These are phyloP conservation scores for Mesitornis unicolor DNA, from an alignment of 2,113 vertebrate species.

Conservation along the genomic window DNA sequence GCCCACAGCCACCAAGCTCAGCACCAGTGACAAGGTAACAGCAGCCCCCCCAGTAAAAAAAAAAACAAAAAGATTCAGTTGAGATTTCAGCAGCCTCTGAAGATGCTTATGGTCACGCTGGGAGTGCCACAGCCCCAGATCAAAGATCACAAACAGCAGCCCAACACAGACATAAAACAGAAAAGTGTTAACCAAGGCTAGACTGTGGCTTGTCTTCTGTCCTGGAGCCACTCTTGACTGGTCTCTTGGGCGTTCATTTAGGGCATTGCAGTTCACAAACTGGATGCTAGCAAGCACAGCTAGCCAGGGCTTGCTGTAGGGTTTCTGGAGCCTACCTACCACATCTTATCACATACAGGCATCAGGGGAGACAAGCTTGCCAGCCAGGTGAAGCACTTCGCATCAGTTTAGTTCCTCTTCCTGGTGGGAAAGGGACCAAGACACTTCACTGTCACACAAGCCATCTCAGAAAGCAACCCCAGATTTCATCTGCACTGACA, in stretches of 20 bases:
- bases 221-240: neutral
- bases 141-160: neutral
- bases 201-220: conserved; percentile 9
- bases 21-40: neutral
- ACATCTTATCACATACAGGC: neutral
- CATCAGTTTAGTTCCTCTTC: neutral
- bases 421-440: neutral
- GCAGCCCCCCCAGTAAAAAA: neutral
- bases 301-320: neutral
- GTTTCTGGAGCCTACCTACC: neutral
- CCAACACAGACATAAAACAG: neutral
- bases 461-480: neutral
- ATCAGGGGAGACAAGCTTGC: fast-evolving
- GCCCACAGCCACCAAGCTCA: neutral
- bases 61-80: neutral
- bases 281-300: neutral
- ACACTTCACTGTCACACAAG: fast-evolving
- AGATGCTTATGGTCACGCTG: neutral
- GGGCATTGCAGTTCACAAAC: neutral
- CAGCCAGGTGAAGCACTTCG: neutral
- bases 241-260: neutral
- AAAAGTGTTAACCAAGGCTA: conserved; percentile 20
- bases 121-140: neutral
- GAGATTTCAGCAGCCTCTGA: neutral
- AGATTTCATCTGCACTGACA: neutral